Evolutionary conservation across 2,113 vertebrate genomes (phyloP).

Genomic region (Rhegmatorhina hoffmannsi): DNA sequence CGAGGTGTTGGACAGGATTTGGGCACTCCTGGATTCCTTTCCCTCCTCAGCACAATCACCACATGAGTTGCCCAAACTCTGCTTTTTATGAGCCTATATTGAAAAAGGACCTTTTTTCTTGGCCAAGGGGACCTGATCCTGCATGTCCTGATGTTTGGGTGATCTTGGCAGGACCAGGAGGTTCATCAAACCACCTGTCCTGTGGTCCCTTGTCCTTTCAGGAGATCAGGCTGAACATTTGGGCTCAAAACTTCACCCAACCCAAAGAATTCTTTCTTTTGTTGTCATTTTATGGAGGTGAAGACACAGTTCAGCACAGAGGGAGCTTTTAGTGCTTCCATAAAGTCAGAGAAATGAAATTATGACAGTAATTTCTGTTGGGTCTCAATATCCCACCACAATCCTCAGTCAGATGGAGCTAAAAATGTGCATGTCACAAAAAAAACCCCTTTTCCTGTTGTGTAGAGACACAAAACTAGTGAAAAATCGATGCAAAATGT

Average conservation of each 20-base stretch:
- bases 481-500: fast-evolving
- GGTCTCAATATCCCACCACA: not conserved
- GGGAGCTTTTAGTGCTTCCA: not conserved
- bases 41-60: not conserved
- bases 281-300: not conserved
- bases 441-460: not conserved
- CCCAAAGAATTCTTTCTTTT: not conserved
- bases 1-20: not conserved
- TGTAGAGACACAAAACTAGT: not conserved
- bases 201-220: not conserved
- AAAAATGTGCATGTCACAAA: fast-evolving
- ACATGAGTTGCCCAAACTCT: not conserved
- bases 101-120: not conserved
- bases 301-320: not conserved
- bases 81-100: not conserved
- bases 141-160: not conserved
- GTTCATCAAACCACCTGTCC: constrained; percentile 26
- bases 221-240: not conserved
- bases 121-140: not conserved
- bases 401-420: not conserved
- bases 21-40: not conserved
- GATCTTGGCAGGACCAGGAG: constrained; percentile 24
- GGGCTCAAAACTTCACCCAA: not conserved
- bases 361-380: not conserved
- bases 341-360: not conserved